Conservation (phyloP, 2,888 invertebrate genomes). For the Pherbina coryleti region DNA sequence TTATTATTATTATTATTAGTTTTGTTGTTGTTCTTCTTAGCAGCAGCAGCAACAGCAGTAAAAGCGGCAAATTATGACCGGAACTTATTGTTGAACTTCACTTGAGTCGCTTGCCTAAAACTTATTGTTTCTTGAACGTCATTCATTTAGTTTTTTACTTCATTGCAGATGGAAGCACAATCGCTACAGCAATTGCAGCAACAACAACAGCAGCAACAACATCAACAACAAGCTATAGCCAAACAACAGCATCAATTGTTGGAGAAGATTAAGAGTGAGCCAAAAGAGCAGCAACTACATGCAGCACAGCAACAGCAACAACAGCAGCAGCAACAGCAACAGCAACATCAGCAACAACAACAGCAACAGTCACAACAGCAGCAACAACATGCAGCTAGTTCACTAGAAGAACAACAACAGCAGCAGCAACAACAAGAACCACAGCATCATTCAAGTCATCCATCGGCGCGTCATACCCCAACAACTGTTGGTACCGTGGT, state of each 20-base stretch:
- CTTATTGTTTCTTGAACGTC: not conserved
- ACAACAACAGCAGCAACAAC: conserved; percentile 55
- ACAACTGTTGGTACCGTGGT: conserved; percentile 37
- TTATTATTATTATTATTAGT: conserved; percentile 4
- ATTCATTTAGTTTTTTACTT: conserved; percentile 58
- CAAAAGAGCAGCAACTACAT: conserved; percentile 51
- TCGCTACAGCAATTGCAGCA: conserved; percentile 58
- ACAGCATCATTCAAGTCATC: conserved; percentile 46
- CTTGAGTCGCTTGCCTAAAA: not conserved
- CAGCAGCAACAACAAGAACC: conserved; percentile 49
- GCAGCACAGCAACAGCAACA: conserved; percentile 55
- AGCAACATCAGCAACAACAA: conserved; percentile 52
- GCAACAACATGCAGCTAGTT: conserved; percentile 45
- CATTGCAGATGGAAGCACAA: conserved; percentile 68
- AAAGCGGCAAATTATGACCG: conserved; percentile 35
- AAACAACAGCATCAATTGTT: conserved; percentile 57
- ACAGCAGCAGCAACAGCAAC: conserved; percentile 52
- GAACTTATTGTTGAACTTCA: conserved; percentile 31
- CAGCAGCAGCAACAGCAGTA: not conserved
- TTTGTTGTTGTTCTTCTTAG: conserved; percentile 19
- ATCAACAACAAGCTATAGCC: conserved; percentile 54
- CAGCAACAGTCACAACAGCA: conserved; percentile 49
- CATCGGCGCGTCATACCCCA: conserved; percentile 29
- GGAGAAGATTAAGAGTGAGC: conserved; percentile 62
- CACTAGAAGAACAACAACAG: conserved; percentile 47